Conservation (phyloP, 2,888 invertebrate species). For the Chloroclystis v-ata region DNA sequence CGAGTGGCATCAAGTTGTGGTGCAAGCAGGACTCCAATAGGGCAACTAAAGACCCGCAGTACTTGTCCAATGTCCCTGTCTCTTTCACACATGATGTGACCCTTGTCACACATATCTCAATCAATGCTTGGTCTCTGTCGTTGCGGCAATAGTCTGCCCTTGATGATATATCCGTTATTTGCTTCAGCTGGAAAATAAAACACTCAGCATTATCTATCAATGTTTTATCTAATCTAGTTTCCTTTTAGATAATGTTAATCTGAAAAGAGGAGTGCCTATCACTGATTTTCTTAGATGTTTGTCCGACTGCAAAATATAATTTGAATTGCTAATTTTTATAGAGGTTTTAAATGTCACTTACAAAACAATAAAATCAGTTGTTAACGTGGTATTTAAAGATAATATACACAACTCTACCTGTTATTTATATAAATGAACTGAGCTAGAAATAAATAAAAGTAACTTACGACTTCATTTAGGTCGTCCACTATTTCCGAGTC, state of each 20-base stretch:
- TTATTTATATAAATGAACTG: neutral
- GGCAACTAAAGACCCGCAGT: conserved; percentile 89
- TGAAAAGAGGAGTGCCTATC: conserved; percentile 20
- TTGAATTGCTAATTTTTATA: conserved; percentile 18
- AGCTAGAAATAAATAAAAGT: neutral
- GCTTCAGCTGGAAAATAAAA: conserved; percentile 75
- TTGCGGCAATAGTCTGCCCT: conserved; percentile 89
- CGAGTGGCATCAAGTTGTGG: conserved; percentile 89
- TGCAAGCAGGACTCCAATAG: conserved; percentile 92
- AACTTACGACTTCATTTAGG: conserved; percentile 87
- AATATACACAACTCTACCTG: neutral
- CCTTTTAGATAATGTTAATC: conserved; percentile 21
- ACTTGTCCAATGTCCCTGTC: conserved; percentile 90
- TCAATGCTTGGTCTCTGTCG: conserved; percentile 95
- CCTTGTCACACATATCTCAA: conserved; percentile 95
- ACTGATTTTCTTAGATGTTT: neutral
- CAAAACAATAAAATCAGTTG: neutral
- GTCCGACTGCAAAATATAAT: conserved; percentile 6
- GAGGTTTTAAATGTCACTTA: conserved; percentile 14
- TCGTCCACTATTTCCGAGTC: conserved; percentile 92
- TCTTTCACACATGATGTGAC: conserved; percentile 94
- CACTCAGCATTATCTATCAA: neutral
- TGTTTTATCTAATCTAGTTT: conserved; percentile 17
- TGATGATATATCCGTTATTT: conserved; percentile 89
- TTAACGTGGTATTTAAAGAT: neutral